Conservation (phyloP, 2,797 vertebrate genomes). For the Scyliorhinus canicula region DNA sequence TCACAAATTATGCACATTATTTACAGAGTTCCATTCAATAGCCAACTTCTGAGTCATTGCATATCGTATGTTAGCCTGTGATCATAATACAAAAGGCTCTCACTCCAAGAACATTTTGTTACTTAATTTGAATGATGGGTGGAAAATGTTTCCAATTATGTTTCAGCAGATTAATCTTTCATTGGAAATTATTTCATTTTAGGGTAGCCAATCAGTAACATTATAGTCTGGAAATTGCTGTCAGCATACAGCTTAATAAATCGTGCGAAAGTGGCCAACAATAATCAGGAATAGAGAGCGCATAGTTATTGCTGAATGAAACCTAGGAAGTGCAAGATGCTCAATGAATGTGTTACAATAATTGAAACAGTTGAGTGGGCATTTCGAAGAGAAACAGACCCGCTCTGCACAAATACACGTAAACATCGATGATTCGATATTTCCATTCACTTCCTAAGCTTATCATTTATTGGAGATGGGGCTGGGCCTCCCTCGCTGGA, state of each 20-base stretch:
- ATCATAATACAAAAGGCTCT: not conserved
- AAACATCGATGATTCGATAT: not conserved
- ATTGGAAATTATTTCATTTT: not conserved
- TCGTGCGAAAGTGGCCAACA: not conserved
- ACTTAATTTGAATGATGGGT: not conserved
- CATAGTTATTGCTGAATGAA: not conserved
- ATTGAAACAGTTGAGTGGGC: not conserved
- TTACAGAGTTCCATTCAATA: not conserved
- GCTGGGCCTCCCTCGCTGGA: not conserved
- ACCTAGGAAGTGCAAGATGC: not conserved
- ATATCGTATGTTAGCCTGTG: not conserved
- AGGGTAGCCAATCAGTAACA: not conserved
- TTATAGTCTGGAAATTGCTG: not conserved
- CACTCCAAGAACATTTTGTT: not conserved
- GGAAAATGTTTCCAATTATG: slow-evolving; percentile 12
- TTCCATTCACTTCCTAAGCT: not conserved
- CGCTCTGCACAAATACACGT: not conserved
- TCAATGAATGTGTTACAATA: not conserved
- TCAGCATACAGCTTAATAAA: not conserved
- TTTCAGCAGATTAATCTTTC: not conserved
- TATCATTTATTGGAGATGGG: not conserved
- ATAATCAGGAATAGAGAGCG: not conserved
- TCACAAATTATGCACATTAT: not conserved
- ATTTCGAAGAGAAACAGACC: not conserved
- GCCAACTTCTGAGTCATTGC: not conserved